phyloP scores from a whole-genome alignment of 2,797 vertebrate genomes.

The Anisognathus igniventris region DNA sequence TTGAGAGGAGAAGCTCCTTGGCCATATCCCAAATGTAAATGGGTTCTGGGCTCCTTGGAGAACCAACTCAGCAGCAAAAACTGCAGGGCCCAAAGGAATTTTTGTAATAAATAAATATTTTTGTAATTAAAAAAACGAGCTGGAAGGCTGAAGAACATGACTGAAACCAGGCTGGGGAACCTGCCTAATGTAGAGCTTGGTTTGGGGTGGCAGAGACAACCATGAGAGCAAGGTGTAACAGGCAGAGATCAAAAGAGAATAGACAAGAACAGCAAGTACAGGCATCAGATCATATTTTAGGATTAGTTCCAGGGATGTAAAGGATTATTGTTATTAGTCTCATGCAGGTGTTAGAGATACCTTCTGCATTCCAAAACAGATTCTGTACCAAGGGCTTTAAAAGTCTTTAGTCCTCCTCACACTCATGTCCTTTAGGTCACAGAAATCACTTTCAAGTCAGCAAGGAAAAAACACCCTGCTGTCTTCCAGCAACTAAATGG shows the following conservation, averaged over 20 bases:
- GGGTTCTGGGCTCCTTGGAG: not conserved
- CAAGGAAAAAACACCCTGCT: not conserved
- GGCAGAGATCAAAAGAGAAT: not conserved
- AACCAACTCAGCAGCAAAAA: not conserved
- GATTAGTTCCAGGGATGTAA: not conserved
- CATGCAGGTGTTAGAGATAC: not conserved
- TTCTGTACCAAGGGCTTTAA: not conserved
- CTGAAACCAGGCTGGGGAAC: not conserved
- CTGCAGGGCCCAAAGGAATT: not conserved
- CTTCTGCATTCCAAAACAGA: not conserved
- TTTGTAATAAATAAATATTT: not conserved
- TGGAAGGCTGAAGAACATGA: not conserved
- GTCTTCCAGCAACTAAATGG: slow-evolving; percentile 3
- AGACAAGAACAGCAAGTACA: not conserved
- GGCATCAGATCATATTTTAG: not conserved
- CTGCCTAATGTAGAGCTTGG: not conserved
- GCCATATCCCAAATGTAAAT: not conserved
- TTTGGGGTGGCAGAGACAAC: not conserved
- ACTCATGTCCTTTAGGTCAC: not conserved
- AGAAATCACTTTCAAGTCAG: slow-evolving; percentile 2
- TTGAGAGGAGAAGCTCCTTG: not conserved
- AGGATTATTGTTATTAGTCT: not conserved
- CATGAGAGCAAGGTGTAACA: not conserved
- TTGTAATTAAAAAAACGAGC: rapidly evolving
- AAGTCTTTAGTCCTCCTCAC: not conserved